Evolutionary conservation across 2,888 invertebrate species (phyloP), one percentile per base, ranked within the genome.

Genomic region (Mongoloraphidia duomilia): DNA sequence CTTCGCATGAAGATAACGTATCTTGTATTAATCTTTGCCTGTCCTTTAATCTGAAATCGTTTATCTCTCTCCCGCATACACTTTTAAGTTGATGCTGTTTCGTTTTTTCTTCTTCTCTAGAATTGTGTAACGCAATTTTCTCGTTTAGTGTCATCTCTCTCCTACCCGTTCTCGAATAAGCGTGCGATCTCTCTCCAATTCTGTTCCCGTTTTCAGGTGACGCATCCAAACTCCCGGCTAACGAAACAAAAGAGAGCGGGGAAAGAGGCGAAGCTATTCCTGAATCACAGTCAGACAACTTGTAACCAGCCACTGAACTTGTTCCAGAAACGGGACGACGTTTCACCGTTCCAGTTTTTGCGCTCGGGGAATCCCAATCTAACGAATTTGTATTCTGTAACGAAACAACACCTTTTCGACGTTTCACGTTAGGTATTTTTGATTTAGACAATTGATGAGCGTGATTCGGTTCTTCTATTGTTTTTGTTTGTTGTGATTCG

Each of bases 321-420:
- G 14, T 12, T 14, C 14, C 14, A 14, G 80, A 79, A 34, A 73
- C 70, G 47, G 79, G 76, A 54, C 82, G 71, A 55, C 82, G 69
- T 61, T 82, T 83, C 4, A 84, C 82, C 2, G 84, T 84, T 11
- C 83, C 83, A 1, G 83, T 84, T 61, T 75, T 75, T 34, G 76
- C 69, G 26, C 82, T 82, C 37, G 82, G 80, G 26, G 79, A 80
- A 63, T 84, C 83, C 82, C 83, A 84, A 62, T 84, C 84, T 54
- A 79, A 65, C 34, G 56, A 46, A 38, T 50, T 49, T 50, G 54
- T 52, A 26, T 46, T 42, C 46, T 49, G 50, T 50, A 56, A 52
- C 37, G 57, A 55, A 50, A 58, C 59, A 47, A 57, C 56, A 49
- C 58, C 59, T 53, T 56, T 60, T 53, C 57, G 58, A 47, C 57